Evolutionary conservation across 2,888 invertebrate species (phyloP), one percentile per base, ranked within the genome.

Genomic region (Stegophylla sp.): DNA sequence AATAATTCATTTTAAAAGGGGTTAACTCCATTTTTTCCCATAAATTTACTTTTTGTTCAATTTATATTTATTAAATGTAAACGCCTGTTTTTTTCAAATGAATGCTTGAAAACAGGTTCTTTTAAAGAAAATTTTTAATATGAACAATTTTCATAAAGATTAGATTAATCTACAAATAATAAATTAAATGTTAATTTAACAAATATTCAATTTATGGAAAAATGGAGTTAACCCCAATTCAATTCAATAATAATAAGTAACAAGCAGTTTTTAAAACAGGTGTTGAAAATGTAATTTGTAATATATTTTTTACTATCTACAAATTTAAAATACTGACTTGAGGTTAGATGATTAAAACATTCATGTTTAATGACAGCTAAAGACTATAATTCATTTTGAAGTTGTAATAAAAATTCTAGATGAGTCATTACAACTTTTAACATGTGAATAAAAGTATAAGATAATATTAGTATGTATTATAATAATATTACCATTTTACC

Each of bases 401-500:
- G 23, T 23, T 74, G 15, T 26, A 23, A 23, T 59, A 63, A 51
- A 63, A 51, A n/a, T n/a, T 20, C 7, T 34, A 34, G 34, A 23
- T 23, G 15, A 15, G 48, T 48, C n/a, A 45, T 45, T 28, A 61
- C 45, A 17, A 63, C 20, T 26, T 20, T 73, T 73, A 23, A 23
- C 17, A 45, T 1, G 17, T 10, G 9, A 61, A n/a, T 45, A 48
- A 61, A 48, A 12, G 1, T 43, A 23, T 59, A 26, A 45, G 9
- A 48, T 28, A 28, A 48, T 48, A n/a, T n/a, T n/a, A n/a, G n/a
- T 15, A 28, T n/a, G 34, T 10, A 48, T 20, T 23, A 64, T 63
- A 34, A 34, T 66, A 66, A 64, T 59, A 45, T 41, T 20, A 61
- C 4, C 12, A n/a, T 20, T 48, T 87, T 88, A 94, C 83, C 92